phyloP scores from a whole-genome alignment of 2,113 vertebrate genomes.

The Zapus hudsonius region DNA sequence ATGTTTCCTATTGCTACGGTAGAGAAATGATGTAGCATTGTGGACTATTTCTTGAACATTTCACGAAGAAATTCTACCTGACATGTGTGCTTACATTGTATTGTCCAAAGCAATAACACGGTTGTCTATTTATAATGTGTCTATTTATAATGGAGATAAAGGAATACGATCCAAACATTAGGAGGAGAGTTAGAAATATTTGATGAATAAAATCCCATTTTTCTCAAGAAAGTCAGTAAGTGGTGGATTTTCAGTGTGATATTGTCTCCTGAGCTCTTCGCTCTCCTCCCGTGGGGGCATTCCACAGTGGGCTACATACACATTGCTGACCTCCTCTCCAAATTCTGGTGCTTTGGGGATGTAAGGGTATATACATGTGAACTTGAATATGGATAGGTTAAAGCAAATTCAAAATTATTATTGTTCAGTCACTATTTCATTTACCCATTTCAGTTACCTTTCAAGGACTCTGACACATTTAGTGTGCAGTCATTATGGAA shows the following conservation, averaged over 20 bases:
- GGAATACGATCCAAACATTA: neutral
- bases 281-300: accelerated
- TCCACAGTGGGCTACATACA: accelerated
- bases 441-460: neutral
- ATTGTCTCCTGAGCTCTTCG: neutral
- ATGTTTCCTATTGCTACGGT: neutral
- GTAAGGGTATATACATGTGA: accelerated
- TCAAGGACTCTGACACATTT: neutral
- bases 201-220: neutral
- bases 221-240: neutral
- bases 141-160: neutral
- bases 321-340: neutral
- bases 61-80: constrained; percentile 3
- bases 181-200: neutral
- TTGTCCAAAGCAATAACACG: neutral
- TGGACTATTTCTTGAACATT: neutral
- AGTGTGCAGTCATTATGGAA: neutral
- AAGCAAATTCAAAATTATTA: neutral
- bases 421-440: neutral
- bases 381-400: neutral
- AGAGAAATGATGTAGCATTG: neutral
- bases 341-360: neutral
- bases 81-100: neutral
- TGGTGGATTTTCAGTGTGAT: neutral
- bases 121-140: neutral